Evolutionary conservation across 1,140 invertebrate species (phyloP), one percentile per base, ranked within the genome.

Genomic region (Oreohelix idahoensis): DNA sequence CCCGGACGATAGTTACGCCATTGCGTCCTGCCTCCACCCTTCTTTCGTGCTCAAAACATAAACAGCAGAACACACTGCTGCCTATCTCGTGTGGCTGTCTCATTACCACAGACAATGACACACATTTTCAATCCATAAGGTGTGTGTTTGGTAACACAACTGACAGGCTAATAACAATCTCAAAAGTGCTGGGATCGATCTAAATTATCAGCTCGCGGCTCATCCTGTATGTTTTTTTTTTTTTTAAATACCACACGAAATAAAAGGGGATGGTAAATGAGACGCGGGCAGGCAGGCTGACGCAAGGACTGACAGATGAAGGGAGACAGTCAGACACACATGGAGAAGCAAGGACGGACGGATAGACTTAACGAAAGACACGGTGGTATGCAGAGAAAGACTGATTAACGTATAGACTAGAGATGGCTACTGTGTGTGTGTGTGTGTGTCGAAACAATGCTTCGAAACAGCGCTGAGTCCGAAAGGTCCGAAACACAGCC

Each of bases 91-190:
- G 53, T 23, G 20, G 29, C 63, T 66, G 63, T 66, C 63, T 66
- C n/a, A 66, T 66, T 66, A 32, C 10, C n/a, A 4, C 29, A 32
- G n/a, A 66, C 63, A 66, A 66, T 66, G 29, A 66, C 63, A 66
- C 29, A 66, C 29, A 66, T 66, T 29, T 32, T n/a, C 63, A 29
- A 66, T 32, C n/a, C 63, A 32, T 66, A 66, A 66, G 63, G 63
- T 23, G n/a, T 66, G 63, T 32, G 63, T 66, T 66, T 66, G 63
- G n/a, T 29, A 32, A 11, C n/a, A 66, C 63, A 66, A 66, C n/a
- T 66, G 63, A 29, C 63, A 66, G 29, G 63, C 63, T 66, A 66
- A 66, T 66, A n/a, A 35, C 63, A n/a, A 66, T 66, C 63, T 2
- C 29, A 66, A 32, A 32, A 66, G 23, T 66, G 63, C 63, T 13